phyloP scores from a whole-genome alignment of 2,113 vertebrate species.

The Varanus salvator region DNA sequence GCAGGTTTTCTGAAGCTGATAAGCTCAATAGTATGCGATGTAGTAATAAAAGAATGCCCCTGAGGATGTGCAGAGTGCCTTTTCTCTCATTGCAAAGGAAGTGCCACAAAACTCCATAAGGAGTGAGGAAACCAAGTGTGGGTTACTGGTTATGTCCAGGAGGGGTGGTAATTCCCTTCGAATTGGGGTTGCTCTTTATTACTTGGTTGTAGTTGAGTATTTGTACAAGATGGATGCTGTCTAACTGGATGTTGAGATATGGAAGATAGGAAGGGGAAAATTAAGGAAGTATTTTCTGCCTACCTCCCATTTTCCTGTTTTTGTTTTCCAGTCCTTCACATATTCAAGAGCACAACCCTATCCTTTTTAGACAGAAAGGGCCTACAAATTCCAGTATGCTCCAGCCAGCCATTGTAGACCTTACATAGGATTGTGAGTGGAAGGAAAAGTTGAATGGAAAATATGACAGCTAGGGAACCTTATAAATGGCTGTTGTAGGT shows the following conservation, averaged over 20 bases:
- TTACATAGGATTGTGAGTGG: too few species aligned
- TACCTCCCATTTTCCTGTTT: not conserved
- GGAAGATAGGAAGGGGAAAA: not conserved
- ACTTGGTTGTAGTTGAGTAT: not conserved
- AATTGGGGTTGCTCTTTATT: not conserved
- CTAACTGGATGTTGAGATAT: not conserved
- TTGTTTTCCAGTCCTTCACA: not conserved
- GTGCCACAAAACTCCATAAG: not conserved
- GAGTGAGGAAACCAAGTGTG: too few species aligned
- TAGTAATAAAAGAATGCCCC: not conserved
- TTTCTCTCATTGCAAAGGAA: too few species aligned
- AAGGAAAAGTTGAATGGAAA: not conserved
- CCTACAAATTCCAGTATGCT: too few species aligned
- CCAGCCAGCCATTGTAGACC: too few species aligned
- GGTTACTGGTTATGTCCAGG: not conserved
- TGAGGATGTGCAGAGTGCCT: not conserved
- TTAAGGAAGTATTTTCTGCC: not conserved
- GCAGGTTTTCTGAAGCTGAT: not conserved
- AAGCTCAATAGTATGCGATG: not conserved
- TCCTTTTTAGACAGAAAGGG: too few species aligned
- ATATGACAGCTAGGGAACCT: not conserved
- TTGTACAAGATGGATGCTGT: not conserved
- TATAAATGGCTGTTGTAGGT: not conserved
- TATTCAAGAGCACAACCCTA: too few species aligned
- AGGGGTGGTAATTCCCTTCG: not conserved